Evolutionary conservation across 1,140 invertebrate species (phyloP).

Genomic region (Fragariocoptes setiger): DNA sequence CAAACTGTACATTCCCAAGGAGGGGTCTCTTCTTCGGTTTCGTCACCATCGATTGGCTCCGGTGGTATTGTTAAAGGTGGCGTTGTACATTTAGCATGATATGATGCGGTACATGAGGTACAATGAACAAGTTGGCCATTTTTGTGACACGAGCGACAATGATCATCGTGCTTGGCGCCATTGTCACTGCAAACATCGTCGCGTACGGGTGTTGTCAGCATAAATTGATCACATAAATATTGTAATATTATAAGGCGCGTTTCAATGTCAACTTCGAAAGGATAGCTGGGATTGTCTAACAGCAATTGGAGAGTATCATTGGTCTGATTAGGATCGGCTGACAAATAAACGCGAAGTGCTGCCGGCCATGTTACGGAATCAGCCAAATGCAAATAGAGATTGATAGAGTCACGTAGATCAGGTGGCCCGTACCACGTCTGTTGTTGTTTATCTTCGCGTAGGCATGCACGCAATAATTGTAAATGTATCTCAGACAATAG

Average conservation of each 20-base stretch:
- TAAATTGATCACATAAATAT: conserved; percentile 67
- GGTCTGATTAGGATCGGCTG: conserved; percentile 29
- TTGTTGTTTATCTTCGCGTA: conserved; percentile 73
- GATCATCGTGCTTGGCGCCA: conserved; percentile 19
- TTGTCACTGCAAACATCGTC: conserved; percentile 46
- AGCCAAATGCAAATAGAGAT: conserved; percentile 58
- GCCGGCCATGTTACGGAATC: conserved; percentile 86
- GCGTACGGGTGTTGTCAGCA: conserved; percentile 63
- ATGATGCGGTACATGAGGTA: conserved; percentile 82
- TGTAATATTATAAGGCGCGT: conserved; percentile 53
- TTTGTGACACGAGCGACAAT: conserved; percentile 46
- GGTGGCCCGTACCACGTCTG: conserved; percentile 76
- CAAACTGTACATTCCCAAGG: conserved; percentile 70
- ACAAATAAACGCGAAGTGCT: conserved; percentile 46
- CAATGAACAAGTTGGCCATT: conserved; percentile 78
- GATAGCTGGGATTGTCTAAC: conserved; percentile 24
- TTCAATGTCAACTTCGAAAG: conserved; percentile 39
- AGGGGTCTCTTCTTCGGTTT: conserved; percentile 42
- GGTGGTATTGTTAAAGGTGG: too few relatives aligned
- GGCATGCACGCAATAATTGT: conserved; percentile 51
- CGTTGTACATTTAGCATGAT: conserved; percentile 76
- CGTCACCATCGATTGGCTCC: too few relatives aligned
- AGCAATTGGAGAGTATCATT: conserved; percentile 9
- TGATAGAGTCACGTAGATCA: conserved; percentile 83
- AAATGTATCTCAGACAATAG: conserved; percentile 70